These are phyloP conservation scores for Trochalopteron elliotii DNA, from an alignment of 2,113 vertebrate species.

Conservation along the genomic window DNA sequence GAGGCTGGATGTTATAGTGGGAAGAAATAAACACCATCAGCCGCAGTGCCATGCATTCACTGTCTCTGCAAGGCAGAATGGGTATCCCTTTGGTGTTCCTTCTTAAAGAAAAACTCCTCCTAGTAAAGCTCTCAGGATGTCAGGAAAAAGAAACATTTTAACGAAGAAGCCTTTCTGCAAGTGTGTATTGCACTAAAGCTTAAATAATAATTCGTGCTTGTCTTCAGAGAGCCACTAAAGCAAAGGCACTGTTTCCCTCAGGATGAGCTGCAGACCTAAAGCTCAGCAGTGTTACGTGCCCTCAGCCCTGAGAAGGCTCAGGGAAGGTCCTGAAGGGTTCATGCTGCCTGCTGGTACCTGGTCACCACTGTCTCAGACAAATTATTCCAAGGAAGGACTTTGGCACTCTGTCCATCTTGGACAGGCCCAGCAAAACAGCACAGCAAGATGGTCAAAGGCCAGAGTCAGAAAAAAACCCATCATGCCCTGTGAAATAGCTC, in stretches of 20 bases:
- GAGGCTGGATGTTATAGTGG: not conserved
- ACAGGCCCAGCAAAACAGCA: not conserved
- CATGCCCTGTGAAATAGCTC: fast-evolving
- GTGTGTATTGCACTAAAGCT: not conserved
- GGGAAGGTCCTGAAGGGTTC: not conserved
- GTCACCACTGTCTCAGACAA: not conserved
- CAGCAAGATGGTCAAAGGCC: not conserved
- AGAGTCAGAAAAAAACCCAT: not conserved
- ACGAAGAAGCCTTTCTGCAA: not conserved
- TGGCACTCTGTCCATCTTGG: not conserved
- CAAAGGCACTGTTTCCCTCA: not conserved
- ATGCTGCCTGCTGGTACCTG: not conserved
- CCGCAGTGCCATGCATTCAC: not conserved
- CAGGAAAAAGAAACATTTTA: not conserved
- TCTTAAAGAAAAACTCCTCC: not conserved
- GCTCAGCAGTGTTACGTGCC: not conserved
- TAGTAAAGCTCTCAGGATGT: not conserved
- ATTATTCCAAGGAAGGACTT: not conserved
- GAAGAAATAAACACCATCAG: not conserved
- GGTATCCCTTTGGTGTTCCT: not conserved
- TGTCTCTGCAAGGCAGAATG: not conserved
- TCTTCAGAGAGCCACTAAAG: not conserved
- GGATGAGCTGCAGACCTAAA: not conserved
- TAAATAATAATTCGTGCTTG: not conserved
- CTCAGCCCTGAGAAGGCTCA: not conserved